Percentiles rank a stretch among this genome's conserved stretches.
Conservation (phyloP, 2,797 vertebrate species). For the Poecilia velifera region DNA sequence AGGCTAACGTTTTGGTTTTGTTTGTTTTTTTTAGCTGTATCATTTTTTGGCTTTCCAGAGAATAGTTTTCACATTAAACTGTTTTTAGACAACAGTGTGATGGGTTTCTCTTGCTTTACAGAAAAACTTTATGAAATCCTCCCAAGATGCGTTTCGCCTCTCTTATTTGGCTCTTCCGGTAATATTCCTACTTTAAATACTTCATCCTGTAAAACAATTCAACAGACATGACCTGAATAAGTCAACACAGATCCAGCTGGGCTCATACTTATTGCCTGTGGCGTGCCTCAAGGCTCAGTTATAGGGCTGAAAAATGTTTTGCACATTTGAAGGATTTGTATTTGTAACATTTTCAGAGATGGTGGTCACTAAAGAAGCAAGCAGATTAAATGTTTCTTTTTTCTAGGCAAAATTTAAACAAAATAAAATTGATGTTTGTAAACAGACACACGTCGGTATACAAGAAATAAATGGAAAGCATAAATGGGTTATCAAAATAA, state of each 20-base stretch:
- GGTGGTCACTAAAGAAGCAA: neutral
- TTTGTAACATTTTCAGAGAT: neutral
- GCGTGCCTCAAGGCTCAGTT: neutral
- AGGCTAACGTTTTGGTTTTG: neutral
- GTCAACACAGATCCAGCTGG: neutral
- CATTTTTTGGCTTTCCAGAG: conserved; percentile 3
- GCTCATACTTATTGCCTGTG: neutral
- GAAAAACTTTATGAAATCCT: neutral
- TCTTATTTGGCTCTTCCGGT: neutral
- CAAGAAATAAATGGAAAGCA: neutral
- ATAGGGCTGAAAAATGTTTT: neutral
- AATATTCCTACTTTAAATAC: neutral
- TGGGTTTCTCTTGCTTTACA: neutral
- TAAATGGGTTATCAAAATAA: neutral
- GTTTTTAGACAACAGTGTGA: neutral
- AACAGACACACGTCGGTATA: neutral
- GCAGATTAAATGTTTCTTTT: neutral
- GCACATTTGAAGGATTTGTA: neutral
- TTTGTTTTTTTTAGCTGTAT: neutral
- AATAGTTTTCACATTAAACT: neutral
- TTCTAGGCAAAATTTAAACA: too few species aligned
- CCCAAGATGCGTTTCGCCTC: neutral
- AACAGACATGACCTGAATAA: neutral
- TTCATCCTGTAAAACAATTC: neutral
- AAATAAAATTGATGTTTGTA: neutral